Conservation (phyloP, 2,113 vertebrate species). For the Lanius ludovicianus region DNA sequence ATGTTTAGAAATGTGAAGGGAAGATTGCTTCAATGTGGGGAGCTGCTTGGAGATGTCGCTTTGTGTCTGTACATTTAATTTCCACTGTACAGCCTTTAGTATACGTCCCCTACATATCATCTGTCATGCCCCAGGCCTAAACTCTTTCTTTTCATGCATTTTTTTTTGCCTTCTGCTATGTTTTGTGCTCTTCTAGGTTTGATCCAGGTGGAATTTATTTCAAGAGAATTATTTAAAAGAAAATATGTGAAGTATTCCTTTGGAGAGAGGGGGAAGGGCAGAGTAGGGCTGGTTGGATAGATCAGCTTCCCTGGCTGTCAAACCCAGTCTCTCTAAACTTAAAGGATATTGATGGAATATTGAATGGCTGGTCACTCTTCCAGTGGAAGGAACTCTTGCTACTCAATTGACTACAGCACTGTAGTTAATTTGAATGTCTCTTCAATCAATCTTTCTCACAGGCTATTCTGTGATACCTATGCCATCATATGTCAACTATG, state of each 20-base stretch:
- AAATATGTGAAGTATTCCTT: neutral
- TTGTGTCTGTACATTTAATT: neutral
- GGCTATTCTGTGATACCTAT: neutral
- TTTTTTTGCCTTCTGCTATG: neutral
- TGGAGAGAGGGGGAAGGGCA: rapidly evolving
- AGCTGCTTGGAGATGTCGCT: neutral
- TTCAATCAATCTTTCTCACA: neutral
- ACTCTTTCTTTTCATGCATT: neutral
- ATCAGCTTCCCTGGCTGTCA: neutral
- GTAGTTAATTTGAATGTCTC: neutral
- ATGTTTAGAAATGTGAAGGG: neutral
- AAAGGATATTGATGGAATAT: neutral
- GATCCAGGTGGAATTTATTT: neutral
- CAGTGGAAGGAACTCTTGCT: neutral
- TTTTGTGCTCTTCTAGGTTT: neutral
- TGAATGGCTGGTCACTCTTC: neutral
- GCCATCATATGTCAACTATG: neutral
- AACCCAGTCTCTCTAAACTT: neutral
- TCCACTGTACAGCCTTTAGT: neutral
- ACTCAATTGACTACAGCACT: neutral
- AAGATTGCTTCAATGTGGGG: neutral
- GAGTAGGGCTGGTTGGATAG: neutral
- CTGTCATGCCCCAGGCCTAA: neutral
- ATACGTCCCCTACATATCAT: neutral
- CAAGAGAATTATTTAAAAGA: neutral